Percentiles rank a stretch among this genome's conserved stretches.
Conservation (phyloP, 1,140 invertebrate species). For the Ectropis grisescens region DNA sequence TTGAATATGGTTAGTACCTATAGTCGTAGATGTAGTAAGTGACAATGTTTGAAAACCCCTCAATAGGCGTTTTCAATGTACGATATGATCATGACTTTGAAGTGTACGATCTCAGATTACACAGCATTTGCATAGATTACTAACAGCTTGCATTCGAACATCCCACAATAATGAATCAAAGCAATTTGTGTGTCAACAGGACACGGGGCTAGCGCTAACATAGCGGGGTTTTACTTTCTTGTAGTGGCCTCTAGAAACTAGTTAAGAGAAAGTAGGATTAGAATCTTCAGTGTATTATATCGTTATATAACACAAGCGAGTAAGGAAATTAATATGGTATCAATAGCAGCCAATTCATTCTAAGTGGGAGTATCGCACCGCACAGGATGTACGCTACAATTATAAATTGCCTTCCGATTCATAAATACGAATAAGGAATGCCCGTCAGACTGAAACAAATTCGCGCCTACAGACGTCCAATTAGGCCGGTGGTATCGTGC, state of each 20-base stretch:
- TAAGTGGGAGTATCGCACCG: constrained; percentile 3
- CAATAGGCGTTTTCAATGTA: too few species aligned
- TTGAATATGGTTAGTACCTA: too few species aligned
- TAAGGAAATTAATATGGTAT: background rate
- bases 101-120: too few species aligned
- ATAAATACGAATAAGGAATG: constrained; percentile 20
- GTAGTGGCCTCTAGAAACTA: constrained; percentile 59
- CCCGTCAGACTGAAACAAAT: constrained; percentile 39
- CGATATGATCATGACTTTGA: too few species aligned
- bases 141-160: constrained; percentile 2
- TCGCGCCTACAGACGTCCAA: constrained; percentile 44
- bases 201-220: constrained; percentile 48
- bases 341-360: background rate
- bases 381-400: constrained; percentile 8
- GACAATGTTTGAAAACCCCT: too few species aligned
- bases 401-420: constrained; percentile 21
- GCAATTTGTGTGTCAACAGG: constrained; percentile 63
- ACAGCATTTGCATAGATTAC: too few species aligned
- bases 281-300: constrained; percentile 47
- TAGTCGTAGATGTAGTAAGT: too few species aligned
- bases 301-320: constrained; percentile 43
- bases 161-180: constrained; percentile 46
- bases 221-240: constrained; percentile 68
- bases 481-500: constrained; percentile 50
- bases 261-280: constrained; percentile 66